phyloP scores from a whole-genome alignment of 64 coral and sea anemone genomes.

The Porites australiensis region DNA sequence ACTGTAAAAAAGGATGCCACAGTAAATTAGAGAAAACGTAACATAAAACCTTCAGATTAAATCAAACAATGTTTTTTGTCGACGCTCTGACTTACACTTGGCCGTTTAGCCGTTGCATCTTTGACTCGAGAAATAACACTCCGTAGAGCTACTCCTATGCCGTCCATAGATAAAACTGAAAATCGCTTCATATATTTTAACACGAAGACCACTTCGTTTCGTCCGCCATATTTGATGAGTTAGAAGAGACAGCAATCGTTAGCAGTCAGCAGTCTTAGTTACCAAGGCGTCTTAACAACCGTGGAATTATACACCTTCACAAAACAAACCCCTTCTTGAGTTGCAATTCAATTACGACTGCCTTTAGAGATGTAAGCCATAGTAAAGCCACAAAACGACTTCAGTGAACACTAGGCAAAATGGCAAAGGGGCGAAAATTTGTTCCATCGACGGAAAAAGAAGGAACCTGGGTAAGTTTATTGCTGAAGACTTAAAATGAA shows the following conservation, averaged over 20 bases:
- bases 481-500: background rate
- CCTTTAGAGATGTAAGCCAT: background rate
- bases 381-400: background rate
- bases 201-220: background rate
- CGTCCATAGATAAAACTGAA: conserved; percentile 69
- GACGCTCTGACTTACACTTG: conserved; percentile 44
- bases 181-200: conserved; percentile 43
- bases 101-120: conserved; percentile 79
- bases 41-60: too few species aligned
- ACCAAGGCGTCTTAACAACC: conserved; percentile 29
- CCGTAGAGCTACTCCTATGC: conserved; percentile 76
- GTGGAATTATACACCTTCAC: conserved; percentile 38
- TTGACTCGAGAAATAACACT: conserved; percentile 73
- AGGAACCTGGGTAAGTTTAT: conserved; percentile 80
- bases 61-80: background rate
- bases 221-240: conserved; percentile 6
- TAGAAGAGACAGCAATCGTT: background rate
- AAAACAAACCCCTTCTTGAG: conserved; percentile 3
- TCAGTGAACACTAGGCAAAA: background rate
- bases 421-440: conserved; percentile 92
- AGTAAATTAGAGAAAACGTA: too few species aligned
- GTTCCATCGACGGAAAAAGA: conserved; percentile 87
- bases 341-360: background rate
- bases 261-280: conserved; percentile 66
- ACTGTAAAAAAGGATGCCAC: too few species aligned